Evolutionary conservation across 2,888 invertebrate genomes (phyloP).

Genomic region (Nowickia ferox): DNA sequence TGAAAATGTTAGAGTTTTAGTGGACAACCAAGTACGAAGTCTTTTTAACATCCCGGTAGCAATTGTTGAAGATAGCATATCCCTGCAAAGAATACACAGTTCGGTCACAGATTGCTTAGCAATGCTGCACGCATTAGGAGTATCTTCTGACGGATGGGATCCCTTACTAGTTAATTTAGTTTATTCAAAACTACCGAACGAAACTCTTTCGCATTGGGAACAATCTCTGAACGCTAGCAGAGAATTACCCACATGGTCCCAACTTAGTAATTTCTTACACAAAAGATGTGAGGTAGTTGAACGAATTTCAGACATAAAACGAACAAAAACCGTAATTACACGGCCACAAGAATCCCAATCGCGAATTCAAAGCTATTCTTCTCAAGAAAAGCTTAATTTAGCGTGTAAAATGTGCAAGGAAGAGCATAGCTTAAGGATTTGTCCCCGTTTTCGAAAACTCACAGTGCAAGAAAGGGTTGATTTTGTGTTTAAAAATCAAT

Average conservation of each 20-base stretch:
- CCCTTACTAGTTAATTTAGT: conserved; percentile 12
- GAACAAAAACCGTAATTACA: neutral
- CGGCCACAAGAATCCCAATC: neutral
- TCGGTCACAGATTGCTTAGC: conserved; percentile 26
- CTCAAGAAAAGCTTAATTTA: too few relatives aligned
- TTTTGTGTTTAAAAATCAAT: conserved; percentile 4
- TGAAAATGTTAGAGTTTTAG: conserved; percentile 38
- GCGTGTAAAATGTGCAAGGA: conserved; percentile 1
- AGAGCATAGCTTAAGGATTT: neutral
- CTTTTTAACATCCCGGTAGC: conserved; percentile 16
- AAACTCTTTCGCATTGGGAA: conserved; percentile 13
- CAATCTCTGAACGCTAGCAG: neutral
- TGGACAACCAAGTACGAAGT: conserved; percentile 43
- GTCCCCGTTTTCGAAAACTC: conserved; percentile 10
- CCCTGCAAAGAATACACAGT: conserved; percentile 5
- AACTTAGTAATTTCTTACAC: conserved; percentile 29
- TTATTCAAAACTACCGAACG: neutral
- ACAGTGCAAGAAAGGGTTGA: too few relatives aligned
- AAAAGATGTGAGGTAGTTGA: conserved; percentile 30
- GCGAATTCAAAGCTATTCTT: too few relatives aligned
- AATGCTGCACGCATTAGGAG: neutral
- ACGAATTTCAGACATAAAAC: neutral
- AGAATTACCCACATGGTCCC: conserved; percentile 22
- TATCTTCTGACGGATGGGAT: conserved; percentile 16
- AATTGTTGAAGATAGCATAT: conserved; percentile 14